Evolutionary conservation across 2,888 invertebrate species (phyloP).

Genomic region (Scaptomyza parva): DNA sequence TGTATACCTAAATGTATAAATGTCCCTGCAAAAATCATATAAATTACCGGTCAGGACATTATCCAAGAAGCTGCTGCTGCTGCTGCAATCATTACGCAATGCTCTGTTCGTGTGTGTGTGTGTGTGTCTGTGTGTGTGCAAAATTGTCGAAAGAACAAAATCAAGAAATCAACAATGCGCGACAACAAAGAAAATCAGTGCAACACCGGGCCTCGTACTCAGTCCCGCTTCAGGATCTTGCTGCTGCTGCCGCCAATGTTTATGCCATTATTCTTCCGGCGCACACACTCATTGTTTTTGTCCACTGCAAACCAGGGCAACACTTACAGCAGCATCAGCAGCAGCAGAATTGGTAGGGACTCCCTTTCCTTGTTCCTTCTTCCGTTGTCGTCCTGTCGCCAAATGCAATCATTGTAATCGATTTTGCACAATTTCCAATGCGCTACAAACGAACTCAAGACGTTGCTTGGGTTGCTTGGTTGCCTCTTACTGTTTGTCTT

Average conservation of each 20-base stretch:
- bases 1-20: not conserved
- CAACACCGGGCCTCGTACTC: slow-evolving; percentile 59
- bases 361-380: slow-evolving; percentile 51
- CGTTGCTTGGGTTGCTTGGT: slow-evolving; percentile 19
- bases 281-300: slow-evolving; percentile 64
- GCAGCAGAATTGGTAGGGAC: slow-evolving; percentile 24
- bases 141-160: slow-evolving; percentile 58
- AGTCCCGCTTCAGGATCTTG: slow-evolving; percentile 57
- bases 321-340: slow-evolving; percentile 46
- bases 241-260: slow-evolving; percentile 51
- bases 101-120: slow-evolving; percentile 12
- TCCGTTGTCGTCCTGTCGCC: slow-evolving; percentile 70
- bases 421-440: slow-evolving; percentile 80
- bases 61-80: slow-evolving; percentile 47
- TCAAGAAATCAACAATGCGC: slow-evolving; percentile 77
- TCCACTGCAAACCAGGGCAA: slow-evolving; percentile 41
- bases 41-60: slow-evolving; percentile 70
- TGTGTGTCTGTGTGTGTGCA: slow-evolving; percentile 52
- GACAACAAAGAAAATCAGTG: slow-evolving; percentile 71
- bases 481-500: slow-evolving; percentile 23
- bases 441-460: slow-evolving; percentile 67
- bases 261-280: slow-evolving; percentile 79
- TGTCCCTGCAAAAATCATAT: slow-evolving; percentile 66
- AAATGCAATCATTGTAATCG: slow-evolving; percentile 80
- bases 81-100: slow-evolving; percentile 76